phyloP scores from a whole-genome alignment of 2,797 vertebrate genomes.

The Cetoscarus ocellatus region DNA sequence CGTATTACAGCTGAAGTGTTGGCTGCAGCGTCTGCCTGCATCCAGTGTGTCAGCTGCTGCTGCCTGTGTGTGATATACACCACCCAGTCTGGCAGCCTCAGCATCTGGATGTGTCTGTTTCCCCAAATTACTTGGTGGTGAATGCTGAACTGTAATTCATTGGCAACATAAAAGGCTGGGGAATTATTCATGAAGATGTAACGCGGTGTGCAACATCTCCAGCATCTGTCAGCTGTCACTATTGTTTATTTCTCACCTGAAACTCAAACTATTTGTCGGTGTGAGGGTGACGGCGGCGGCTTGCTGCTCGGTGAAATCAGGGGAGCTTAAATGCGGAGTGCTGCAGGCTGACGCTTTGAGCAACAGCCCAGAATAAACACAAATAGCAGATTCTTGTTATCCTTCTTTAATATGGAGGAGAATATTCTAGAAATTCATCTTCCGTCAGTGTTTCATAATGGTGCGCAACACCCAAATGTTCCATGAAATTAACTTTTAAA shows the following conservation, averaged over 20 bases:
- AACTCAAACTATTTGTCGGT: conserved; percentile 73
- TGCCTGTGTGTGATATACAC: conserved; percentile 51
- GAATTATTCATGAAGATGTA: conserved; percentile 73
- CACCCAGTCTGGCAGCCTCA: conserved; percentile 43
- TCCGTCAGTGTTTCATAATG: conserved; percentile 48
- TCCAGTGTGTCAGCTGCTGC: conserved; percentile 34
- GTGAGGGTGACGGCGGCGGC: conserved; percentile 64
- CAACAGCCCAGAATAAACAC: conserved; percentile 65
- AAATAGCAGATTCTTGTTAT: conserved; percentile 59
- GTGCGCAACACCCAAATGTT: conserved; percentile 52
- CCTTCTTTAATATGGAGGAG: conserved; percentile 43
- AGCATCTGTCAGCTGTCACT: conserved; percentile 78
- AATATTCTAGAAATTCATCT: conserved; percentile 49
- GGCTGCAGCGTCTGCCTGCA: conserved; percentile 17
- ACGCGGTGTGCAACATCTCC: conserved; percentile 49
- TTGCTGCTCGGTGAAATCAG: conserved; percentile 48
- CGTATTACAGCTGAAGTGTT: conserved; percentile 48
- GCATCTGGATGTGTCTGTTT: conserved; percentile 45
- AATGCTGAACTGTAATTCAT: conserved; percentile 63
- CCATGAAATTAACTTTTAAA: conserved; percentile 73
- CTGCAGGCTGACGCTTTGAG: conserved; percentile 63
- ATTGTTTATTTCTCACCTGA: conserved; percentile 75
- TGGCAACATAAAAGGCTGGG: conserved; percentile 62
- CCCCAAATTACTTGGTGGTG: conserved; percentile 61
- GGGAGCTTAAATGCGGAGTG: conserved; percentile 54